Percentiles rank a stretch among this genome's conserved stretches.
These are phyloP conservation scores for Ophioninae sp. DNA, from an alignment of 2,888 invertebrate species.

Conservation along the genomic window DNA sequence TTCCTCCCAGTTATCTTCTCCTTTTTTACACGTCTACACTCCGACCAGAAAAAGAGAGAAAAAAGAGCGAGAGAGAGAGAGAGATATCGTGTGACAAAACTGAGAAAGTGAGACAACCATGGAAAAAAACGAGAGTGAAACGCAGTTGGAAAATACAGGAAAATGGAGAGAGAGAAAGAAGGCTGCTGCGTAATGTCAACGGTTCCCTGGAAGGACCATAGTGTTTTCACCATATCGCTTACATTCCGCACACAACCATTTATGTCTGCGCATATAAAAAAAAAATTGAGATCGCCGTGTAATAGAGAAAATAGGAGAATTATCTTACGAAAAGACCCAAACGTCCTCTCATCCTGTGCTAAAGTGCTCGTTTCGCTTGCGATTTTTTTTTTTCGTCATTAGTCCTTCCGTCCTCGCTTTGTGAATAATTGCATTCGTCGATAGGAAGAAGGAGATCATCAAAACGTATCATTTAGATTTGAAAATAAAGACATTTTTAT, in stretches of 20 bases:
- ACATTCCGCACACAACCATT: constrained; percentile 7
- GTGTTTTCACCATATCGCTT: constrained; percentile 3
- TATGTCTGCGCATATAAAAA: not conserved
- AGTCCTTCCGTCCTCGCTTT: not conserved
- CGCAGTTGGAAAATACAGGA: constrained; percentile 13
- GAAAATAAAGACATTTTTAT: too few relatives aligned
- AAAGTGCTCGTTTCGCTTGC: not conserved
- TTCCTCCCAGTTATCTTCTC: constrained; percentile 31
- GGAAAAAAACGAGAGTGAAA: not conserved
- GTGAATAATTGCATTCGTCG: not conserved
- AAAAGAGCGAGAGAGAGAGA: constrained; percentile 3
- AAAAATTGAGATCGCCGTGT: not conserved
- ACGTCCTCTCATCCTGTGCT: not conserved
- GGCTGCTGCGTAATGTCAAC: constrained; percentile 51
- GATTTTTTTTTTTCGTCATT: not conserved
- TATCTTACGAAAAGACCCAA: not conserved
- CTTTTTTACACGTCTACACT: constrained; percentile 36
- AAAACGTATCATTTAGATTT: too few relatives aligned
- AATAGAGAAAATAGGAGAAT: constrained; percentile 9
- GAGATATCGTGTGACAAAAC: not conserved
- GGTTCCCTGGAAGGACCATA: constrained; percentile 48
- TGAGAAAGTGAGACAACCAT: not conserved
- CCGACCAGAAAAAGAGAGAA: constrained; percentile 4
- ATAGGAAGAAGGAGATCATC: too few relatives aligned
- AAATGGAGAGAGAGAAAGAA: constrained; percentile 22